Conservation (phyloP, 2,888 invertebrate species). For the Dasysyrphus tricinctus region DNA sequence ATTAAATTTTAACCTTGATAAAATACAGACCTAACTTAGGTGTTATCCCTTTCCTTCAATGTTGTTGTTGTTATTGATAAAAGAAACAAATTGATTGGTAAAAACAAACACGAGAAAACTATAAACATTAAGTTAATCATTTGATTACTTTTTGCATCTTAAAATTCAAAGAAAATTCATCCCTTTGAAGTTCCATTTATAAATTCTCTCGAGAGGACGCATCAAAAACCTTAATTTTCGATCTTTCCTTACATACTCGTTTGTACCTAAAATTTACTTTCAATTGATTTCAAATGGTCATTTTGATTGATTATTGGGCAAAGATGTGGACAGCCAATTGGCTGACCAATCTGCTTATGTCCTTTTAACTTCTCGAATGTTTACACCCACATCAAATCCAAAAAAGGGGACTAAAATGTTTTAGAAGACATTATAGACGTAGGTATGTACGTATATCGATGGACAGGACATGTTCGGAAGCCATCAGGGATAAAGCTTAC, state of each 20-base stretch:
- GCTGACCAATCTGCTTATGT: constrained; percentile 82
- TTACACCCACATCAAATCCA: constrained; percentile 59
- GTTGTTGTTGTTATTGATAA: too few species aligned
- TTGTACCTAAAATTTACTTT: constrained; percentile 15
- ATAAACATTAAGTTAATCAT: background rate
- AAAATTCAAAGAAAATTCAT: constrained; percentile 17
- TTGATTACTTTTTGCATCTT: constrained; percentile 35
- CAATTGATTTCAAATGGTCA: constrained; percentile 75
- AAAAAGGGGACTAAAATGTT: constrained; percentile 28
- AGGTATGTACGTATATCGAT: background rate
- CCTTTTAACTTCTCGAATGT: constrained; percentile 79
- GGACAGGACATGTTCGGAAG: constrained; percentile 23
- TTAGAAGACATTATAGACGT: background rate
- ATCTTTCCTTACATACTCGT: background rate
- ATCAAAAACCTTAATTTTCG: constrained; percentile 4
- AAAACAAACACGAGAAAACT: background rate
- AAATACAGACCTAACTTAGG: too few species aligned
- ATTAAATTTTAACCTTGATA: too few species aligned
- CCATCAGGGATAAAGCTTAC: constrained; percentile 62
- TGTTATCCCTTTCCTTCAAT: too few species aligned
- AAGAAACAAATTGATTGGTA: too few species aligned
- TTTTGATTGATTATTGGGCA: constrained; percentile 83
- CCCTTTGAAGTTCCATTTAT: constrained; percentile 19
- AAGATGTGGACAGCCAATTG: constrained; percentile 83
- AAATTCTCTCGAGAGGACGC: background rate